Conservation (phyloP, 2,797 vertebrate genomes). For the Coreius guichenoti region DNA sequence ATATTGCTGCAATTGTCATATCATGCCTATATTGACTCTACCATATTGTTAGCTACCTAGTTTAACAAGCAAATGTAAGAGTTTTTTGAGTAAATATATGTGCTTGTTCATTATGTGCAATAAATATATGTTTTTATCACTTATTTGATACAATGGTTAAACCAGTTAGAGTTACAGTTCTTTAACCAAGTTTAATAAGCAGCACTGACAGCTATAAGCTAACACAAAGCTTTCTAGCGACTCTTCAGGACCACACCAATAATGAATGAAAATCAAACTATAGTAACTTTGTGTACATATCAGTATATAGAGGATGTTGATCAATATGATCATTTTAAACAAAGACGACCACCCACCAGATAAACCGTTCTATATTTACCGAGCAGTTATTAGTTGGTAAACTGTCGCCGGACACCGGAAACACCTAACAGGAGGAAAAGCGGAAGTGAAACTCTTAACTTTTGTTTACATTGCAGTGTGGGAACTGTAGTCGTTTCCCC, state of each 20-base stretch:
- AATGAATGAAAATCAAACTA: background rate
- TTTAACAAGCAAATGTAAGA: background rate
- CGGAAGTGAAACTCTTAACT: conserved; percentile 34
- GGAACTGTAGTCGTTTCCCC: background rate
- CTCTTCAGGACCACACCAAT: background rate
- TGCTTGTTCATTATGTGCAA: background rate
- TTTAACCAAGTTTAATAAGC: background rate
- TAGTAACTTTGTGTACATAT: background rate
- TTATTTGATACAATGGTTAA: background rate
- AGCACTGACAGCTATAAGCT: conserved; percentile 7
- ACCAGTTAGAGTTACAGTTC: background rate
- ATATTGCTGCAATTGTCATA: background rate
- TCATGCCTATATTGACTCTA: background rate
- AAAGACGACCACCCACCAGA: conserved; percentile 22
- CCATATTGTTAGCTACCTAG: background rate
- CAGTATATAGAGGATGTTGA: background rate
- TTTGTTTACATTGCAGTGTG: background rate
- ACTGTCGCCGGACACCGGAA: background rate
- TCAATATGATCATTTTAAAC: background rate
- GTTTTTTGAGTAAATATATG: background rate
- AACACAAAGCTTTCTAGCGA: background rate
- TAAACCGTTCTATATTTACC: conserved; percentile 1
- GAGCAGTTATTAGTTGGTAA: background rate
- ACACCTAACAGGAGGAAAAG: background rate
- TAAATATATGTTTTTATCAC: background rate